phyloP scores from a whole-genome alignment of 2,888 invertebrate species.

The Ecliptopera silaceata region DNA sequence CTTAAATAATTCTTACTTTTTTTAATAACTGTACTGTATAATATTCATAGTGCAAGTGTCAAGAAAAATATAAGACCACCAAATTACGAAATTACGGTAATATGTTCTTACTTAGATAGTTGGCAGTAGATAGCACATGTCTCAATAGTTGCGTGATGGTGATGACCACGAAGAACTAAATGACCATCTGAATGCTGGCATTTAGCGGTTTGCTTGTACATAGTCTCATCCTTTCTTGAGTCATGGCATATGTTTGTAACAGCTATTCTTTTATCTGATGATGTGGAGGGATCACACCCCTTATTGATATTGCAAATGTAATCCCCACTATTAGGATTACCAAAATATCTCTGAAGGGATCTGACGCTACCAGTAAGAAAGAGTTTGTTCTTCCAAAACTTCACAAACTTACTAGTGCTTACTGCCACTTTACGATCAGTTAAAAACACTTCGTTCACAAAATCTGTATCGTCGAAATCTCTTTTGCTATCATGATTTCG shows the following conservation, averaged over 20 bases:
- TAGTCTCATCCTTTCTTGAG: slow-evolving; percentile 55
- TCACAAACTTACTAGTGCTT: slow-evolving; percentile 73
- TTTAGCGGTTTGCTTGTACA: slow-evolving; percentile 59
- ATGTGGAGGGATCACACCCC: slow-evolving; percentile 59
- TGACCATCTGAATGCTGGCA: slow-evolving; percentile 76
- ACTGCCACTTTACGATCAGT: slow-evolving; percentile 65
- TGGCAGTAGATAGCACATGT: slow-evolving; percentile 78
- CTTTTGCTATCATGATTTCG: slow-evolving; percentile 72
- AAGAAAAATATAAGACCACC: background rate
- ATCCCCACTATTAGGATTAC: slow-evolving; percentile 63
- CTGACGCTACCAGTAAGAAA: slow-evolving; percentile 73
- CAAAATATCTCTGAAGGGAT: slow-evolving; percentile 73
- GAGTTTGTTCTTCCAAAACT: slow-evolving; percentile 78
- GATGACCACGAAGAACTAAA: slow-evolving; percentile 72
- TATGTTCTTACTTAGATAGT: slow-evolving; percentile 66
- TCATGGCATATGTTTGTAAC: slow-evolving; percentile 48
- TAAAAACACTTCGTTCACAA: slow-evolving; percentile 70
- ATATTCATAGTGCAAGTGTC: too few relatives aligned
- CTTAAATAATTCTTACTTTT: too few relatives aligned
- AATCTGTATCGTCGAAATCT: slow-evolving; percentile 69
- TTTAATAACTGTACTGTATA: too few relatives aligned
- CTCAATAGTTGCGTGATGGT: slow-evolving; percentile 71
- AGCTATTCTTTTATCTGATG: slow-evolving; percentile 53
- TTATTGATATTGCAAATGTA: slow-evolving; percentile 63
- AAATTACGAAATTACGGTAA: background rate